phyloP scores from a whole-genome alignment of 2,888 invertebrate genomes.

The Drosophila percnosoma region DNA sequence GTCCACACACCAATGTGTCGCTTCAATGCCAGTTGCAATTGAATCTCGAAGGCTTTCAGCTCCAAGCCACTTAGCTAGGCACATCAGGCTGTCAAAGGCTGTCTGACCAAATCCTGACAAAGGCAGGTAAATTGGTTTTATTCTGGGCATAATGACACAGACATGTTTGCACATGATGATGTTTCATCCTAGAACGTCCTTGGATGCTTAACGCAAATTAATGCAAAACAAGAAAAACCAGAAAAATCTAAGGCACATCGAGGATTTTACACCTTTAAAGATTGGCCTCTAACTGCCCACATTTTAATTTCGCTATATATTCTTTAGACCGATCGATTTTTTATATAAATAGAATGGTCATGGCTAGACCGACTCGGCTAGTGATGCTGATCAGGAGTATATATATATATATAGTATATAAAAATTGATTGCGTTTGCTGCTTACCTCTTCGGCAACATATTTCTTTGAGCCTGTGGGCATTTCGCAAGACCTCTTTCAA shows the following conservation, averaged over 20 bases:
- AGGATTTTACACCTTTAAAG: neutral
- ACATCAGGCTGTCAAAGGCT: neutral
- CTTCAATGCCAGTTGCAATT: constrained; percentile 7
- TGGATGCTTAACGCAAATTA: neutral
- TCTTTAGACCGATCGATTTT: neutral
- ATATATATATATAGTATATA: neutral
- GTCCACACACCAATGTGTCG: neutral
- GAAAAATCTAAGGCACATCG: too few species aligned
- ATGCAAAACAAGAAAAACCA: neutral
- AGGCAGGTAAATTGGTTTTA: neutral
- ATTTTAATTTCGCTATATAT: neutral
- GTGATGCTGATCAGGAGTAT: neutral
- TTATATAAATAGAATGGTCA: neutral
- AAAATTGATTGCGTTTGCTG: neutral
- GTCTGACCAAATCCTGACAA: neutral
- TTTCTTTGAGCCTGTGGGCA: neutral
- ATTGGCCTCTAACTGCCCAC: neutral
- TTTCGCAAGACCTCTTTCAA: neutral
- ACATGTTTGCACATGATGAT: neutral
- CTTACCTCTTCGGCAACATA: neutral
- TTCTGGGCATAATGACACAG: neutral
- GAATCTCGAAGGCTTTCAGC: neutral
- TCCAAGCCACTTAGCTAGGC: neutral
- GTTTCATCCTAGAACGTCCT: neutral
- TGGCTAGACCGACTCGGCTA: too few species aligned